Evolutionary conservation across 2,888 invertebrate genomes (phyloP).

Genomic region (Andrena camellia): DNA sequence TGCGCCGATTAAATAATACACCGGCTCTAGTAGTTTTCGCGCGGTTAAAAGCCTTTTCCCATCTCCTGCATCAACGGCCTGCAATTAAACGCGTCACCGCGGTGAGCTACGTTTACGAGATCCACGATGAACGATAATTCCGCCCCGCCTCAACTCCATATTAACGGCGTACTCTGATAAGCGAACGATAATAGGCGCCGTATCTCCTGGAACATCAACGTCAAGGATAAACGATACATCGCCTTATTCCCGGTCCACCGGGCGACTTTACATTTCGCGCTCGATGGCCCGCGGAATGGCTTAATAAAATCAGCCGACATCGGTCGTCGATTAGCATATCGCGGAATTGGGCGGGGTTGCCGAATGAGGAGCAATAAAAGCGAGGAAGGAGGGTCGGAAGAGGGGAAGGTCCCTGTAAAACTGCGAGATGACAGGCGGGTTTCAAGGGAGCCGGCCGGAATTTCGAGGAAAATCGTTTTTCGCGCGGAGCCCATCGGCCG

Average conservation of each 20-base stretch:
- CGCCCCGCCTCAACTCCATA: conserved; percentile 21
- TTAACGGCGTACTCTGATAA: conserved; percentile 40
- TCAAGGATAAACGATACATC: neutral
- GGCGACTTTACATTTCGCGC: neutral
- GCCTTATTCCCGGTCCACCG: neutral
- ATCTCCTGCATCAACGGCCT: conserved; percentile 27
- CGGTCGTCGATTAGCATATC: conserved; percentile 8
- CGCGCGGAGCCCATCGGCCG: conserved; percentile 31
- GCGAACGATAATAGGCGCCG: conserved; percentile 21
- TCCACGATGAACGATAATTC: conserved; percentile 29
- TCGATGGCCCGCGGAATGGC: conserved; percentile 16
- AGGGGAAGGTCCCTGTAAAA: conserved; percentile 18
- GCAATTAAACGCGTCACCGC: conserved; percentile 41
- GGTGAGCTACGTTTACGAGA: conserved; percentile 15
- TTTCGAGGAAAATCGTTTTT: conserved; percentile 49
- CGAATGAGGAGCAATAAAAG: neutral
- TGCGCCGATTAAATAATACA: conserved; percentile 55
- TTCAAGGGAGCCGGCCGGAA: conserved; percentile 13
- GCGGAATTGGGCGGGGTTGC: neutral
- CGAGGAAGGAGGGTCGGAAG: neutral
- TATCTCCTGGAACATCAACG: neutral
- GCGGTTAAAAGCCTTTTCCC: conserved; percentile 61
- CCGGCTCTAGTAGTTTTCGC: conserved; percentile 30
- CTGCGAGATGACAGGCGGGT: conserved; percentile 19
- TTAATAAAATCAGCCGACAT: conserved; percentile 31